phyloP scores from a whole-genome alignment of 2,113 vertebrate species.

The Mesitornis unicolor region DNA sequence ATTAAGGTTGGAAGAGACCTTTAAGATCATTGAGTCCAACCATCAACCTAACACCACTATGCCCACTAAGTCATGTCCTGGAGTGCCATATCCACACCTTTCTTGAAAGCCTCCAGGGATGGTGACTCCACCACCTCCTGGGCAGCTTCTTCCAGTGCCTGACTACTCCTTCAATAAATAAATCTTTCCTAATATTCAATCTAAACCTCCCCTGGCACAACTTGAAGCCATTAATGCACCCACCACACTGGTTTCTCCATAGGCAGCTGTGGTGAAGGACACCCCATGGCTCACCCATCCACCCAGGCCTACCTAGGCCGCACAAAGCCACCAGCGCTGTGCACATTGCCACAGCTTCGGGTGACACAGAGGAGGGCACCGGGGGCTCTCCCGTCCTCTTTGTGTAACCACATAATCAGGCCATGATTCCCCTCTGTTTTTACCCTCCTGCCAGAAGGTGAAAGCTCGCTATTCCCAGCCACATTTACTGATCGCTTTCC shows the following conservation, averaged over 20 bases:
- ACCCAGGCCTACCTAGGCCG: not conserved
- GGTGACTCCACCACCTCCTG: no score
- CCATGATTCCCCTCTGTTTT: not conserved
- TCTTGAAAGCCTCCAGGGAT: no score
- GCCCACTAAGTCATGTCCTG: no score
- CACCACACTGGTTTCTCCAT: fast-evolving
- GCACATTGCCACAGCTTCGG: fast-evolving
- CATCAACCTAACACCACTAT: no score
- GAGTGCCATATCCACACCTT: no score
- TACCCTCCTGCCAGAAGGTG: not conserved
- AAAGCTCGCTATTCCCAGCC: not conserved
- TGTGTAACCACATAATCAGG: not conserved
- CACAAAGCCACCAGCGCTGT: not conserved
- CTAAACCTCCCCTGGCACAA: no score
- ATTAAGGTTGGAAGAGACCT: no score
- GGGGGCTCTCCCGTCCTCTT: not conserved
- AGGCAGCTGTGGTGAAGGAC: not conserved
- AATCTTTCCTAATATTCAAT: no score
- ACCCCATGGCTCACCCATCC: fast-evolving
- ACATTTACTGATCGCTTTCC: not conserved
- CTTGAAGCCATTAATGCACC: no score
- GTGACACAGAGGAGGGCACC: not conserved
- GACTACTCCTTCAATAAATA: no score
- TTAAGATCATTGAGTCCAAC: no score
- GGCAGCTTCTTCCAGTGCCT: no score